These are phyloP conservation scores for Sesamia inferens DNA, from an alignment of 2,888 invertebrate genomes.

Conservation along the genomic window DNA sequence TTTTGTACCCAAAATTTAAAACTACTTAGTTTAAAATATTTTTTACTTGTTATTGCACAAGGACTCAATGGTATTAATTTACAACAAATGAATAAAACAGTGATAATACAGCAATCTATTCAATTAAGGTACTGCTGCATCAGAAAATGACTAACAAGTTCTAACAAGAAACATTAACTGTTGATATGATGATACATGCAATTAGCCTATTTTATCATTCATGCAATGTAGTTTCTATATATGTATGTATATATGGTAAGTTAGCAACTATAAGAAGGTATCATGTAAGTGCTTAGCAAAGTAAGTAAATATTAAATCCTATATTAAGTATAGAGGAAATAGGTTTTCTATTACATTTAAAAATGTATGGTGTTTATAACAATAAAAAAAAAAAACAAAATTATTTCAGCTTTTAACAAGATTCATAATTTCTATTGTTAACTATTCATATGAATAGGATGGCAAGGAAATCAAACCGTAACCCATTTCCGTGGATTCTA, in stretches of 20 bases:
- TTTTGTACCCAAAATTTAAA: conserved; percentile 17
- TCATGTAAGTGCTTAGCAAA: conserved; percentile 20
- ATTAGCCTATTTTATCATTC: conserved; percentile 48
- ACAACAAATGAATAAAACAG: conserved; percentile 33
- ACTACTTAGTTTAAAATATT: conserved; percentile 5
- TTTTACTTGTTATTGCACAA: conserved; percentile 14
- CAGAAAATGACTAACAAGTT: conserved; percentile 52
- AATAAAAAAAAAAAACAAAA: neutral
- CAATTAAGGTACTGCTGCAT: conserved; percentile 56
- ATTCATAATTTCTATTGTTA: neutral
- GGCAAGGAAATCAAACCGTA: neutral
- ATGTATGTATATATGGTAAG: conserved; percentile 17
- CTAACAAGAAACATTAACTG: conserved; percentile 44
- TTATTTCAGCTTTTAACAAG: neutral
- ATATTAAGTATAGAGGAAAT: neutral
- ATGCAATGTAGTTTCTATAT: conserved; percentile 28
- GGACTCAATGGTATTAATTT: conserved; percentile 14
- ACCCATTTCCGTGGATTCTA: neutral
- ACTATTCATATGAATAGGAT: neutral
- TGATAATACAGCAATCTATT: conserved; percentile 34
- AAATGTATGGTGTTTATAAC: neutral
- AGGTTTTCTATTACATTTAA: neutral
- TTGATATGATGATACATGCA: conserved; percentile 51
- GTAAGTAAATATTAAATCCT: conserved; percentile 24
- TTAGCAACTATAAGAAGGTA: conserved; percentile 22